Evolutionary conservation across 2,888 invertebrate genomes (phyloP).

Genomic region (Oxycera nigricornis): DNA sequence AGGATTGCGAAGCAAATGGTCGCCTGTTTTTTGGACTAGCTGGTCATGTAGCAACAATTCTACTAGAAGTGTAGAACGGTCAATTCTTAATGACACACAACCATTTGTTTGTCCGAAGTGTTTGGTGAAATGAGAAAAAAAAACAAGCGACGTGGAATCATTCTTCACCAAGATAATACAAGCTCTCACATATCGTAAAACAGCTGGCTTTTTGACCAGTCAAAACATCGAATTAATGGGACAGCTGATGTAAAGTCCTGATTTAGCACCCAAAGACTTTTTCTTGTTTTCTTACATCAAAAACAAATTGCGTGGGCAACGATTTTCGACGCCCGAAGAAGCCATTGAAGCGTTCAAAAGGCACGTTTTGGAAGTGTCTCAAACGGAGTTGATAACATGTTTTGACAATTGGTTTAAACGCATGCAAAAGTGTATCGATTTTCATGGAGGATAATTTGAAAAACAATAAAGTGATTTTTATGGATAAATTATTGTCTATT

Average conservation of each 20-base stretch:
- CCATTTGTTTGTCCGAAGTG: constrained; percentile 42
- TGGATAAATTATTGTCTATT: too few species aligned
- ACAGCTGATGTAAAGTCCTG: not conserved
- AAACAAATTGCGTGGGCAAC: constrained; percentile 29
- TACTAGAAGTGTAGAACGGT: constrained; percentile 45
- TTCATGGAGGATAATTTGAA: constrained; percentile 39
- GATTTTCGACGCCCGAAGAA: constrained; percentile 42
- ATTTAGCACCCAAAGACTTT: constrained; percentile 17
- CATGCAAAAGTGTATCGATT: constrained; percentile 42
- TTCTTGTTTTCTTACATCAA: constrained; percentile 14
- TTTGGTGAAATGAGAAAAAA: constrained; percentile 47
- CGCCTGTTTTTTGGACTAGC: constrained; percentile 41
- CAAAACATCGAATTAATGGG: constrained; percentile 23
- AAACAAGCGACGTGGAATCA: constrained; percentile 38
- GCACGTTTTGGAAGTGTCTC: constrained; percentile 43
- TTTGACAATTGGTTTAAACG: constrained; percentile 37
- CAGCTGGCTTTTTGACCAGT: not conserved
- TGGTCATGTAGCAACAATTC: constrained; percentile 12
- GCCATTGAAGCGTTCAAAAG: constrained; percentile 42
- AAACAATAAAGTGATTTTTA: constrained; percentile 35
- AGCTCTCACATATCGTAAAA: constrained; percentile 29
- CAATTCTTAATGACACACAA: constrained; percentile 45
- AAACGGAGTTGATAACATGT: constrained; percentile 26
- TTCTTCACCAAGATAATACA: constrained; percentile 43
- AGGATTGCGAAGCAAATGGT: constrained; percentile 46